These are phyloP conservation scores for Sternarchorhynchus goeldii DNA, from an alignment of 2,797 vertebrate genomes.

Conservation along the genomic window DNA sequence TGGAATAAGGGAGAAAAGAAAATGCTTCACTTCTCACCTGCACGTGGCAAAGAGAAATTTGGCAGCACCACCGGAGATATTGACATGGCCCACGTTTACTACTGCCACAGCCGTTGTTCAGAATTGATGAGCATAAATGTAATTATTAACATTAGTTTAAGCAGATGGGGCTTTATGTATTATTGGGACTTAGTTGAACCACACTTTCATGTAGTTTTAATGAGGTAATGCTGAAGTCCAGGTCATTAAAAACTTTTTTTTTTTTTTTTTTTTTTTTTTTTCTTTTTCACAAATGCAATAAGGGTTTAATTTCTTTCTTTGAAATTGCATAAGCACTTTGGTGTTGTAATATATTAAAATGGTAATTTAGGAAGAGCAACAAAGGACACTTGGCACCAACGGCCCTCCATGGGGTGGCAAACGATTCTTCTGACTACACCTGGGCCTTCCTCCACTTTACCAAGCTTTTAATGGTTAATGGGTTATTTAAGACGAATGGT, in stretches of 20 bases:
- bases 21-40: constrained; percentile 26
- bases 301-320: constrained; percentile 29
- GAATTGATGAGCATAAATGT: too few species aligned
- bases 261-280: too few species aligned
- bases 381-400: background rate
- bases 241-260: too few species aligned
- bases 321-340: background rate
- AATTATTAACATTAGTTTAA: too few species aligned
- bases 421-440: background rate
- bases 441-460: background rate
- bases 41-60: background rate
- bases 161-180: too few species aligned
- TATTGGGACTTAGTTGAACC: too few species aligned
- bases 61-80: constrained; percentile 30
- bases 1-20: background rate
- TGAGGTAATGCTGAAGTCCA: too few species aligned
- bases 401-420: background rate
- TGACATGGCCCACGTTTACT: background rate
- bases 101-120: too few species aligned
- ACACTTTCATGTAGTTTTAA: too few species aligned
- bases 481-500: constrained; percentile 5
- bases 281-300: background rate
- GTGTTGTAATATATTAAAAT: constrained; percentile 5
- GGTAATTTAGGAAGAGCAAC: constrained; percentile 7
- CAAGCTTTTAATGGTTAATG: background rate